Evolutionary conservation across 1,140 invertebrate genomes (phyloP).

Genomic region (Penaeus chinensis): DNA sequence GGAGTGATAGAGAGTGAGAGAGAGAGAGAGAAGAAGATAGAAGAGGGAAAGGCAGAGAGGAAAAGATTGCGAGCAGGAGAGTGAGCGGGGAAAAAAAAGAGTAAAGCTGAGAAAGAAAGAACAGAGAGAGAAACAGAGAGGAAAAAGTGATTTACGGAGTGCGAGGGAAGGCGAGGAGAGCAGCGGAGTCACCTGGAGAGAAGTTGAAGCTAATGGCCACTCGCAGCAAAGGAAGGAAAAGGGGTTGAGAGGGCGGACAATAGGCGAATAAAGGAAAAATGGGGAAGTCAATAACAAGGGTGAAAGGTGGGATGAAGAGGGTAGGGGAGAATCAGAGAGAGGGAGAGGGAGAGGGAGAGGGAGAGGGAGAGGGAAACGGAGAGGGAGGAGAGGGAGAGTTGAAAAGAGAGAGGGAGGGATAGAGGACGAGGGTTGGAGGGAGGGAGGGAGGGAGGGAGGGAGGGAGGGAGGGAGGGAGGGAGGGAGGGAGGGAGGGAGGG

Average conservation of each 20-base stretch:
- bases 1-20: background rate
- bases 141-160: too few relatives aligned
- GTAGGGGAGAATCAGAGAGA: background rate
- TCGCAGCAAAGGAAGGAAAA: background rate
- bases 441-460: slow-evolving; percentile 16
- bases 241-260: background rate
- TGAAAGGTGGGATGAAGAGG: slow-evolving; percentile 3
- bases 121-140: too few relatives aligned
- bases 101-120: too few relatives aligned
- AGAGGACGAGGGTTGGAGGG: background rate
- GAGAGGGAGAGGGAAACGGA: background rate
- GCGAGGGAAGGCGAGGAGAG: too few relatives aligned
- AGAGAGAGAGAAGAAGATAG: too few relatives aligned
- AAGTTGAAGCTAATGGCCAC: too few relatives aligned
- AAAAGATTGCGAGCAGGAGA: too few relatives aligned
- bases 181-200: too few relatives aligned
- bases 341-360: too few relatives aligned
- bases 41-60: too few relatives aligned
- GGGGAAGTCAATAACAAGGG: slow-evolving; percentile 14
- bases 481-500: background rate
- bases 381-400: background rate
- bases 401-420: background rate
- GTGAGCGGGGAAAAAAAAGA: too few relatives aligned
- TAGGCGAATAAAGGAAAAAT: slow-evolving; percentile 21
- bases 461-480: slow-evolving; percentile 22